Conservation (phyloP, 2,888 invertebrate species). For the Chrysodeixis includens region DNA sequence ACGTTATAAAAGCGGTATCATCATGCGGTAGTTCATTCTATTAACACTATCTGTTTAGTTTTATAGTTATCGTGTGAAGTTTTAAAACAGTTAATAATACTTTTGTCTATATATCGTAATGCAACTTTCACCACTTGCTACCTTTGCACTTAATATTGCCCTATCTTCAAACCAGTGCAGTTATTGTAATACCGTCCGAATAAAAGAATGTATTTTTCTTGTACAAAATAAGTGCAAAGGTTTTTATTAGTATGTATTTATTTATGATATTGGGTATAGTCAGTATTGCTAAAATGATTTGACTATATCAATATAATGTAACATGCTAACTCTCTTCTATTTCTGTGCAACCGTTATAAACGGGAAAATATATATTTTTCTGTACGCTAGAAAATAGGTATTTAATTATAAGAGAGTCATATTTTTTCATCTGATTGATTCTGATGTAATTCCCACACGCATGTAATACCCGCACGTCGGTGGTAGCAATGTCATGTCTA, state of each 20-base stretch:
- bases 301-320: conserved; percentile 18
- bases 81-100: no score
- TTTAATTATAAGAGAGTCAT: conserved; percentile 50
- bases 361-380: conserved; percentile 39
- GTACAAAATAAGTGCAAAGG: conserved; percentile 28
- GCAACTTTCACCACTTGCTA: not conserved
- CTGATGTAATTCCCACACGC: conserved; percentile 38
- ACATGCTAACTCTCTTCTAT: conserved; percentile 36
- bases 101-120: not conserved
- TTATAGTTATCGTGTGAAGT: no score
- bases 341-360: conserved; percentile 41
- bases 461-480: conserved; percentile 11
- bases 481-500: not conserved
- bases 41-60: no score
- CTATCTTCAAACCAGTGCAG: conserved; percentile 18
- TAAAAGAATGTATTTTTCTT: conserved; percentile 42
- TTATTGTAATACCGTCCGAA: conserved; percentile 55
- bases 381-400: conserved; percentile 41
- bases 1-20: no score
- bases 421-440: conserved; percentile 49
- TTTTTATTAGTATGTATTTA: conserved; percentile 26
- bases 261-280: conserved; percentile 29
- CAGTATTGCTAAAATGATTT: conserved; percentile 43
- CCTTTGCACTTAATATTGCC: conserved; percentile 11
- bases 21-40: no score